Conservation (phyloP, 2,797 vertebrate genomes). For the Semaprochilodus insignis region DNA sequence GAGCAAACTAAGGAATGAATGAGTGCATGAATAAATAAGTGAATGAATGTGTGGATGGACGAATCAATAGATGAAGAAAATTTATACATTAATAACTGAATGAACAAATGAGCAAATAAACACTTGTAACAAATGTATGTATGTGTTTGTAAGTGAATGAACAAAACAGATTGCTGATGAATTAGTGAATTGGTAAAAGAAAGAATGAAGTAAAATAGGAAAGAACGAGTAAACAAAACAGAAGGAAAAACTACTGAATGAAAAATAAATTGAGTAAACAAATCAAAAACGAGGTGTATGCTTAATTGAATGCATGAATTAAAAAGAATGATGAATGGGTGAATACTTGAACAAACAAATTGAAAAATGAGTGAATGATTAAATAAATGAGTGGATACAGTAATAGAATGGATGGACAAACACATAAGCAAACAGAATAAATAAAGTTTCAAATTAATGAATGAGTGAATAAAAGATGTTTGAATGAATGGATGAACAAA, state of each 20-base stretch:
- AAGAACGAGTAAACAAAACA: background rate
- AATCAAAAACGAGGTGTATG: background rate
- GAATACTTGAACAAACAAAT: background rate
- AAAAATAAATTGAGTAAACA: background rate
- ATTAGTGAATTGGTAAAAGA: background rate
- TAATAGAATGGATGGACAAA: background rate
- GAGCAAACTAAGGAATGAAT: conserved; percentile 1
- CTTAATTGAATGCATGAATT: background rate
- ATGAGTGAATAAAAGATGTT: background rate
- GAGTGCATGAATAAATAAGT: background rate
- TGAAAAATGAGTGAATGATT: background rate
- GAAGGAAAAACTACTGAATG: too few species aligned
- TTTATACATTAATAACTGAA: background rate
- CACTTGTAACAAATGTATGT: too few species aligned
- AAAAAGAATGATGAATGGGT: background rate
- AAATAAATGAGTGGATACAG: background rate
- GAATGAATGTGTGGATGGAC: background rate
- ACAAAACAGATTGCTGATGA: background rate
- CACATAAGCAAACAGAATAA: background rate
- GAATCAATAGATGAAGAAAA: background rate
- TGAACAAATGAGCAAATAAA: background rate
- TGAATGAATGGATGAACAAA: background rate
- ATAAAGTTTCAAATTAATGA: background rate
- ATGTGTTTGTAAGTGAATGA: too few species aligned
- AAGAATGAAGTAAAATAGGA: background rate